phyloP scores from a whole-genome alignment of 2,113 vertebrate genomes.

The Agelaius tricolor region DNA sequence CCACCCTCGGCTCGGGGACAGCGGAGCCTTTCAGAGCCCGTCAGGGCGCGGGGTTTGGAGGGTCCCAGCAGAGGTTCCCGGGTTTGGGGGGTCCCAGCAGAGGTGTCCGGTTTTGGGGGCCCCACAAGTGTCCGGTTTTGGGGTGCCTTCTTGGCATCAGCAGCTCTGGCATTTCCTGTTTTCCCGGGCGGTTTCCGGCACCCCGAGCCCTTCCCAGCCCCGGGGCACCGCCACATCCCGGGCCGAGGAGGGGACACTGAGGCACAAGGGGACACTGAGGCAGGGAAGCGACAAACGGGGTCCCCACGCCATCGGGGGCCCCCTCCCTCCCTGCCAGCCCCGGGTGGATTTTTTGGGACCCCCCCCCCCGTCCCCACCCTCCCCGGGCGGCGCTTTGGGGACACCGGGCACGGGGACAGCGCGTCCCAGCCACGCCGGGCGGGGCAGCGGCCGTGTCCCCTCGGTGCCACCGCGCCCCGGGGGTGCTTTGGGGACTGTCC shows the following conservation, averaged over 20 bases:
- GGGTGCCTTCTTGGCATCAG: accelerated
- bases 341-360: not conserved
- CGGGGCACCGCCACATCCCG: not conserved
- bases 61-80: no score
- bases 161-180: slow-evolving; percentile 1
- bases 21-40: not conserved
- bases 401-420: accelerated
- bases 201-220: not conserved
- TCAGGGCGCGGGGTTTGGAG: not conserved
- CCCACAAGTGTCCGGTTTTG: no score
- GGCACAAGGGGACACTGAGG: not conserved
- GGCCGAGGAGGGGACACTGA: not conserved
- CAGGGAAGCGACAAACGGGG: not conserved
- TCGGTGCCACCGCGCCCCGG: accelerated
- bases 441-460: not conserved
- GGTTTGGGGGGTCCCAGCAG: no score
- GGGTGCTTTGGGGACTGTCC: not conserved
- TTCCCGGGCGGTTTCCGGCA: not conserved
- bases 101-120: no score
- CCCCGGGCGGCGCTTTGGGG: not conserved
- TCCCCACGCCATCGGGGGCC: accelerated
- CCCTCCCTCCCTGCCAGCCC: not conserved
- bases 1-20: not conserved
- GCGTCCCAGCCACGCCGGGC: accelerated
- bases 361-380: accelerated